A percentile compares a stretch with the other conserved stretches of the same genome.
These are phyloP conservation scores for Spisula subtruncata DNA, from an alignment of 2,888 invertebrate genomes.

Conservation along the genomic window DNA sequence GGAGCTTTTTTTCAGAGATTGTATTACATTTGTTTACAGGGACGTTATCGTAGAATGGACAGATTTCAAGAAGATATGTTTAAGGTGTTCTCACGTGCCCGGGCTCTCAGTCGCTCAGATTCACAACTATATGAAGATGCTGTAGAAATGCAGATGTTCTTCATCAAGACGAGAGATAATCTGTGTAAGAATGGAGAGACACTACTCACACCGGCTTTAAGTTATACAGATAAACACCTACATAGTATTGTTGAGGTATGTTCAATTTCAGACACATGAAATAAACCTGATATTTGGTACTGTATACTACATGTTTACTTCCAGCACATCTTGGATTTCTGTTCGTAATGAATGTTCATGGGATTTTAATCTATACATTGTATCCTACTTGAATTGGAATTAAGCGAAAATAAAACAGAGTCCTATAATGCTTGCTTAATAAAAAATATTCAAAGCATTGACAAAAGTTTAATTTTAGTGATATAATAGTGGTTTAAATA, in stretches of 20 bases:
- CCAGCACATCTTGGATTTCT: no score
- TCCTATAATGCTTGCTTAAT: no score
- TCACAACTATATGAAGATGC: slow-evolving; percentile 97
- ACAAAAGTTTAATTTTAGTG: no score
- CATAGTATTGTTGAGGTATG: slow-evolving; percentile 79
- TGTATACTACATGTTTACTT: no score
- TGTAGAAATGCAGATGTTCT: slow-evolving; percentile 96
- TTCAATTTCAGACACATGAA: no score
- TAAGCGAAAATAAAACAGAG: no score
- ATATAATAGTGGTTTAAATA: no score
- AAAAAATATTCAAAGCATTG: no score
- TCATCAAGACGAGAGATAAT: slow-evolving; percentile 91
- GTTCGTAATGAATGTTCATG: no score
- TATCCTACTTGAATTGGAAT: no score
- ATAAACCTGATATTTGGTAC: no score
- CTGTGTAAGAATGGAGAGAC: slow-evolving; percentile 93
- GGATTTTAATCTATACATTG: no score
- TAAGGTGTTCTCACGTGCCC: slow-evolving; percentile 95
- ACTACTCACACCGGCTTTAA: slow-evolving; percentile 95
- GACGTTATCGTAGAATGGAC: slow-evolving; percentile 97
- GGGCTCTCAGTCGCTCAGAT: slow-evolving; percentile 95
- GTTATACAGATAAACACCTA: slow-evolving; percentile 93
- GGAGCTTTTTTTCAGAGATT: background rate
- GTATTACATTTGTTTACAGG: slow-evolving; percentile 89
- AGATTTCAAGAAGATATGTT: slow-evolving; percentile 99